Conservation (phyloP, 2,888 invertebrate genomes). For the Lepetodrilus schrolli region DNA sequence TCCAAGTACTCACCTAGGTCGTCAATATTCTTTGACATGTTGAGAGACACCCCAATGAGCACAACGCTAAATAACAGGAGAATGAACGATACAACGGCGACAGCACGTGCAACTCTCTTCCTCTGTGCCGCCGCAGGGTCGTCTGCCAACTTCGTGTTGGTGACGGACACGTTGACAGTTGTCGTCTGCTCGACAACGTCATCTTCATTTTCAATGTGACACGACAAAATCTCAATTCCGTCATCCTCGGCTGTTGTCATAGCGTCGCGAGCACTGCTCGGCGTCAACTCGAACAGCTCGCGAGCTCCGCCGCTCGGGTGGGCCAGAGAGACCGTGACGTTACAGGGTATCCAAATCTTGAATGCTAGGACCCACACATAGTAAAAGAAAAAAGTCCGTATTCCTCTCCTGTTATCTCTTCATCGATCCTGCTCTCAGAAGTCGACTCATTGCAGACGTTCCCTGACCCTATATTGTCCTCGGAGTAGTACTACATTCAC, state of each 20-base stretch:
- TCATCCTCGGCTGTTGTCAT: conserved; percentile 49
- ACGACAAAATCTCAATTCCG: conserved; percentile 49
- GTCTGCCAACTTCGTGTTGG: conserved; percentile 28
- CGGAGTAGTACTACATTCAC: neutral
- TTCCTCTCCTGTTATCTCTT: neutral
- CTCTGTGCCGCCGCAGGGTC: conserved; percentile 43
- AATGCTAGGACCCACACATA: neutral
- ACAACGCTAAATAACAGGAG: conserved; percentile 91
- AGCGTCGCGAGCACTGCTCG: conserved; percentile 28
- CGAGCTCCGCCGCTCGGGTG: neutral
- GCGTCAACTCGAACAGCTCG: conserved; percentile 21
- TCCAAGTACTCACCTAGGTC: conserved; percentile 92
- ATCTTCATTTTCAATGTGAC: conserved; percentile 44
- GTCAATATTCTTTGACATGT: conserved; percentile 96
- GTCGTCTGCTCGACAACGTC: conserved; percentile 34
- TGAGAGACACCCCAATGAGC: conserved; percentile 90
- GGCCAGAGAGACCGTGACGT: conserved; percentile 4
- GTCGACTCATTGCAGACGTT: neutral
- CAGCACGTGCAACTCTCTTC: conserved; percentile 80
- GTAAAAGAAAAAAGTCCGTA: neutral
- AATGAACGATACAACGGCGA: conserved; percentile 91
- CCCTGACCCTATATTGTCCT: neutral
- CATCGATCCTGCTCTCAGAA: too few relatives aligned
- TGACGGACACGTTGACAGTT: conserved; percentile 29
- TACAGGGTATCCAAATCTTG: neutral